Evolutionary conservation across 2,113 vertebrate genomes (phyloP).

Genomic region (Oreochromis niloticus): DNA sequence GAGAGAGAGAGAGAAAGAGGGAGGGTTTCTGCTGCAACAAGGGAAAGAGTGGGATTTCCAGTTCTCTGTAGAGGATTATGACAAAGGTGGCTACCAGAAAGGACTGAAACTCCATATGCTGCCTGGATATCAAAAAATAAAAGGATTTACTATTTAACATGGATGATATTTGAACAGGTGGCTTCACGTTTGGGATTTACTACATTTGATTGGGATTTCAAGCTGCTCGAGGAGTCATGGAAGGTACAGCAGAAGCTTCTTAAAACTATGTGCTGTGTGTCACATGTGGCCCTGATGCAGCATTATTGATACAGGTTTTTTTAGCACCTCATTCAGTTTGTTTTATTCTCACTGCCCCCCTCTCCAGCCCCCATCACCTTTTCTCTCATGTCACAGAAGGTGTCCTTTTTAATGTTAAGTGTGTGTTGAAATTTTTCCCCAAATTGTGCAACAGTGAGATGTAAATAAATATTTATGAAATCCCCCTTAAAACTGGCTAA

Average conservation of each 20-base stretch:
- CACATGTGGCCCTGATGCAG: constrained; percentile 21
- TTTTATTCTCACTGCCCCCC: constrained; percentile 22
- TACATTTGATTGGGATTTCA: constrained; percentile 27
- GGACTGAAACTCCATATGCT: constrained; percentile 28
- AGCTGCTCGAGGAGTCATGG: constrained; percentile 38
- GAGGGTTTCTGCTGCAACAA: constrained; percentile 43
- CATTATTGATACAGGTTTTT: constrained; percentile 56
- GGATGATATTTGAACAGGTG: constrained; percentile 27
- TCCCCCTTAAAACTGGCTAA: background rate
- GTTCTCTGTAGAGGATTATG: constrained; percentile 73
- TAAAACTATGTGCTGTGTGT: constrained; percentile 17
- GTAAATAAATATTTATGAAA: constrained; percentile 10
- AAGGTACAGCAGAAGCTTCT: constrained; percentile 60
- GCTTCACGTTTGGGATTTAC: constrained; percentile 31
- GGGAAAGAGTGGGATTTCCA: constrained; percentile 74
- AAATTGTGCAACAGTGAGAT: constrained; percentile 33
- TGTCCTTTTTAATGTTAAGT: constrained; percentile 50
- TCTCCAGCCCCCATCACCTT: constrained; percentile 19
- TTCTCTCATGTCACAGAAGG: constrained; percentile 11
- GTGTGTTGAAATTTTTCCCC: constrained; percentile 12
- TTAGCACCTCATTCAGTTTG: constrained; percentile 66
- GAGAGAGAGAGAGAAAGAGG: constrained; percentile 41
- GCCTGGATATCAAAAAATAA: constrained; percentile 6
- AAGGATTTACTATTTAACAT: constrained; percentile 39
- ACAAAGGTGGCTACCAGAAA: constrained; percentile 57